Conservation (phyloP, 2,113 vertebrate genomes). For the Toxotes jaculatrix region DNA sequence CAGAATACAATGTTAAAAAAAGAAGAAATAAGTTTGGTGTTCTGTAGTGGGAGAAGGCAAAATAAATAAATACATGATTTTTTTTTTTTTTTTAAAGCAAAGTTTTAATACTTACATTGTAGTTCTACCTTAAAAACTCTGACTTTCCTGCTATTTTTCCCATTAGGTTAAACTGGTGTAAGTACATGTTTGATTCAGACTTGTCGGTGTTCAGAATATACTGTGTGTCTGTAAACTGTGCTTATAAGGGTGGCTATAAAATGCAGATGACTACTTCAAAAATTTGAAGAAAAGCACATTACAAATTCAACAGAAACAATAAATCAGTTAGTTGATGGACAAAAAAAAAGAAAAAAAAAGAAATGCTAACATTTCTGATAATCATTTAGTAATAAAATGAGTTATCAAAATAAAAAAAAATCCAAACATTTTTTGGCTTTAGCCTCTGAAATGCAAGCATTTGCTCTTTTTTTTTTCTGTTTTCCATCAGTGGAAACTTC, state of each 20-base stretch:
- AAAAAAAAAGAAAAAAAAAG: neutral
- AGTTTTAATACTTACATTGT: neutral
- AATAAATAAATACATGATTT: neutral
- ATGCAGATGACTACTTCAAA: neutral
- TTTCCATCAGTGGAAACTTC: no score
- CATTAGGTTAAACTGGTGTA: neutral
- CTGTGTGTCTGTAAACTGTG: neutral
- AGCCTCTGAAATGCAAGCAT: no score
- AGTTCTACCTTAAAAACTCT: neutral
- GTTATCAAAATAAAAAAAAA: no score
- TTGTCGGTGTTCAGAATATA: neutral
- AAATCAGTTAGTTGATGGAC: neutral
- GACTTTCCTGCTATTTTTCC: neutral
- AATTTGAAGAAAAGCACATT: neutral
- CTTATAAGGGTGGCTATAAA: neutral
- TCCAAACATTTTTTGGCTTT: no score
- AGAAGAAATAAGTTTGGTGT: neutral
- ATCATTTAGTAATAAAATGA: no score
- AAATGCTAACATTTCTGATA: no score
- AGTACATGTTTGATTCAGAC: neutral
- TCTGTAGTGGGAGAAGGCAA: neutral
- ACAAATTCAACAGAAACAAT: neutral
- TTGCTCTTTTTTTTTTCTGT: no score
- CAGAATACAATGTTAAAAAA: neutral
- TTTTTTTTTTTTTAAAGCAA: no score